phyloP scores from a whole-genome alignment of 2,888 invertebrate species.

The Diploptera punctata region DNA sequence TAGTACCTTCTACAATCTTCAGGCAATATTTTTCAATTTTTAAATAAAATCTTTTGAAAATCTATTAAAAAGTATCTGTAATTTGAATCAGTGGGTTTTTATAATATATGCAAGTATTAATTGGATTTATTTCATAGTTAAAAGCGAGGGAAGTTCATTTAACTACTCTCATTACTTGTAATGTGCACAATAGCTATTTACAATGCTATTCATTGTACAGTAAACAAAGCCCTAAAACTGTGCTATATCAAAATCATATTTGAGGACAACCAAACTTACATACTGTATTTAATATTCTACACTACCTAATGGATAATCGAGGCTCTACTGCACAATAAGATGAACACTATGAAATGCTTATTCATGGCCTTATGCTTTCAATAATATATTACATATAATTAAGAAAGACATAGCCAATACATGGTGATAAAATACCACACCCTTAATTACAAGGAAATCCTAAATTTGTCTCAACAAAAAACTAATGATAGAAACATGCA shows the following conservation, averaged over 20 bases:
- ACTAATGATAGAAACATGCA: conserved; percentile 5
- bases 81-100: too few species aligned
- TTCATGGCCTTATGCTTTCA: conserved; percentile 21
- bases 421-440: background rate
- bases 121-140: too few species aligned
- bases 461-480: conserved; percentile 4
- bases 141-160: too few species aligned
- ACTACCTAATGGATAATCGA: background rate
- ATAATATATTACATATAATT: too few species aligned
- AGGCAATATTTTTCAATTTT: too few species aligned
- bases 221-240: background rate
- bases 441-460: background rate
- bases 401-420: background rate
- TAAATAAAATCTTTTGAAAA: too few species aligned
- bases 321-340: conserved; percentile 16
- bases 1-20: too few species aligned
- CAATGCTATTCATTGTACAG: background rate
- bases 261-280: background rate
- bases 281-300: background rate
- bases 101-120: too few species aligned
- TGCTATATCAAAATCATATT: background rate
- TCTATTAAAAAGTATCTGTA: too few species aligned
- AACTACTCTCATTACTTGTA: too few species aligned
- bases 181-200: background rate
- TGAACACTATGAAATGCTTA: conserved; percentile 27